Conservation (phyloP, 2,113 vertebrate species). For the Myrmecophaga tridactyla region DNA sequence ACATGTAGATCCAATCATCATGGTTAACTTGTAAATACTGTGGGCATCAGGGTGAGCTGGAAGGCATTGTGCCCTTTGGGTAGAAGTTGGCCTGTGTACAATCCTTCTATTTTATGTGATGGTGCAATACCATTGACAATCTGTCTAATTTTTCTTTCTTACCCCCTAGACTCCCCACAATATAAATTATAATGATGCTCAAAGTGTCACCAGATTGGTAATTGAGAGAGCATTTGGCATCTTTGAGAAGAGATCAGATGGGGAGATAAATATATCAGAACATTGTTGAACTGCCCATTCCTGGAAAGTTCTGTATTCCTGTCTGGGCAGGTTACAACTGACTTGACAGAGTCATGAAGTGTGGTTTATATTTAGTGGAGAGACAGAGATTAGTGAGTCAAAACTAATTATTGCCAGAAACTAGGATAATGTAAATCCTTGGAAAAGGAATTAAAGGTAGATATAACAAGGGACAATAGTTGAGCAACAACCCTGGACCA, state of each 20-base stretch:
- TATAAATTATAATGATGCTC: slow-evolving; percentile 21
- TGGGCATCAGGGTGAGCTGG: neutral
- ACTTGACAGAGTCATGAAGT: neutral
- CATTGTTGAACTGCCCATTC: rapidly evolving
- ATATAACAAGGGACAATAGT: neutral
- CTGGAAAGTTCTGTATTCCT: neutral
- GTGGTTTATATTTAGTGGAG: neutral
- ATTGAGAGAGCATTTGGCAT: neutral
- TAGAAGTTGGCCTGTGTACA: neutral
- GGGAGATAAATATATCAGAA: neutral
- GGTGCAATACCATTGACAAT: neutral
- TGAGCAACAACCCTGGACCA: neutral
- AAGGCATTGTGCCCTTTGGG: neutral
- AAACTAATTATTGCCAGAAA: slow-evolving; percentile 23
- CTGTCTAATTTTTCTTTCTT: slow-evolving; percentile 24
- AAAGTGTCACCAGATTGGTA: neutral
- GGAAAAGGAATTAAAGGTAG: neutral
- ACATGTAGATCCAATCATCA: neutral
- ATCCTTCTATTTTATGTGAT: slow-evolving; percentile 43
- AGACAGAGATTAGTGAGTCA: slow-evolving; percentile 40
- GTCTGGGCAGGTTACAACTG: neutral
- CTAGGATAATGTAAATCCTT: neutral
- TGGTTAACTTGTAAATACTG: neutral
- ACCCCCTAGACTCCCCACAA: slow-evolving; percentile 1
- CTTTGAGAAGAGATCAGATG: neutral